These are phyloP conservation scores for Caenorhabditis panamensis DNA, from an alignment of 2,888 invertebrate species.

Conservation along the genomic window DNA sequence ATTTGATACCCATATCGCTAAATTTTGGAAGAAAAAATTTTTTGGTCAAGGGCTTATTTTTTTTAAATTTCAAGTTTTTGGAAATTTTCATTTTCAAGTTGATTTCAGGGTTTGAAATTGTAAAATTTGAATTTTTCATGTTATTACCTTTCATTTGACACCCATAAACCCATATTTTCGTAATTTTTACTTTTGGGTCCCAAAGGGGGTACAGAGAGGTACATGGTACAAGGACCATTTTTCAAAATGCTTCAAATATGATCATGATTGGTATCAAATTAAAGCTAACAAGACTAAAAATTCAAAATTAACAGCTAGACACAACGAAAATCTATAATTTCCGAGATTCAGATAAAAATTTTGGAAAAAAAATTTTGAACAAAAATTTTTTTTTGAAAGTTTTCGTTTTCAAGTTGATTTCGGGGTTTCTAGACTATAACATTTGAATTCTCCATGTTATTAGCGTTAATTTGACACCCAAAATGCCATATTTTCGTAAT, in stretches of 20 bases:
- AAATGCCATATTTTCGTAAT: background rate
- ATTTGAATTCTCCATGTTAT: background rate
- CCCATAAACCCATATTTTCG: background rate
- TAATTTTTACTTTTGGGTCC: background rate
- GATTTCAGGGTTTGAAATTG: background rate
- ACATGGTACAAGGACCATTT: background rate
- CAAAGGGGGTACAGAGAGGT: background rate
- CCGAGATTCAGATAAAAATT: no score
- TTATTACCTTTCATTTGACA: background rate
- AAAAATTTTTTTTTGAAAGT: no score
- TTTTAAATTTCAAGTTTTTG: no score
- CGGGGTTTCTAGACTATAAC: background rate
- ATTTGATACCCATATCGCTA: background rate
- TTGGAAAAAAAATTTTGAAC: background rate
- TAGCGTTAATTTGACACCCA: constrained; percentile 1
- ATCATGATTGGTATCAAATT: background rate
- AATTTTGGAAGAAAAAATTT: background rate
- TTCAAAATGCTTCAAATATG: background rate
- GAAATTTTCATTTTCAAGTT: no score
- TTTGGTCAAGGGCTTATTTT: no score
- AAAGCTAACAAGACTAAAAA: no score
- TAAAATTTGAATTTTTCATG: no score
- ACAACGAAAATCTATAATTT: no score
- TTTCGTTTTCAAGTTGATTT: no score
- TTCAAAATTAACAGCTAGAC: no score